Evolutionary conservation across 2,113 vertebrate genomes (phyloP), one percentile per base, ranked within the genome.

Genomic region (Brevimyrus niger): DNA sequence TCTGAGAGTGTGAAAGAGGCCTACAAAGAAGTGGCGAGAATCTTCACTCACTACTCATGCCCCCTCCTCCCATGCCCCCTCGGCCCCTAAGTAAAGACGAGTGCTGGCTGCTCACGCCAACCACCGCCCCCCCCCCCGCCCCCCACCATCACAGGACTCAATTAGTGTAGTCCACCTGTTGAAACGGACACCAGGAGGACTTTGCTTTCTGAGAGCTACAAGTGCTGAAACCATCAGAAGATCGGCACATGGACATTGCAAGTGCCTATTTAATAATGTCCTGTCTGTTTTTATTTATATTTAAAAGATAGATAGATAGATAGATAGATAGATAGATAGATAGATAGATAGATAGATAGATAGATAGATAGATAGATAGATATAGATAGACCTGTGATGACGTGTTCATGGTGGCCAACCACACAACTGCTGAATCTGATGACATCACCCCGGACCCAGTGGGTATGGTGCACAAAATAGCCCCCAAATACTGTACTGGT

Each of bases 71-170:
- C 51, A 19, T 23, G 21, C 53, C 19, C 53, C 53, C 19, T 55
- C 53, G 5, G 53, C 53, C 53, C 53, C 19, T 8, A 5, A 23
- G 53, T 58, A 23, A 58, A 58, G 53, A 55, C 94, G 96, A 95
- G 96, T 96, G 97, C 96, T 96, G 95, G 95, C 94, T 96, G 96
- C 96, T 97, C 97, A 97, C 92, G 95, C 96, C 96, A 96, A 97
- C 95, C 96, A 96, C 94, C 94, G 95, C 97, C 97, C 97, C 98
- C 97, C 46, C 8, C 48, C 47, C 48, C 48, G 0, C 94, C 94
- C 95, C 55, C 5, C 21, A 94, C 95, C 94, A 95, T 92, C 94
- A 96, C 94, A 94, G 95, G 94, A 95, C 95, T 96, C 96, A 96
- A 96, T 96, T 96, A 94, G 94, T 92, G 94, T 96, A 96, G 97